A percentile compares a stretch with the other conserved stretches of the same genome.
Conservation (phyloP, 2,113 vertebrate species). For the Equus quagga region DNA sequence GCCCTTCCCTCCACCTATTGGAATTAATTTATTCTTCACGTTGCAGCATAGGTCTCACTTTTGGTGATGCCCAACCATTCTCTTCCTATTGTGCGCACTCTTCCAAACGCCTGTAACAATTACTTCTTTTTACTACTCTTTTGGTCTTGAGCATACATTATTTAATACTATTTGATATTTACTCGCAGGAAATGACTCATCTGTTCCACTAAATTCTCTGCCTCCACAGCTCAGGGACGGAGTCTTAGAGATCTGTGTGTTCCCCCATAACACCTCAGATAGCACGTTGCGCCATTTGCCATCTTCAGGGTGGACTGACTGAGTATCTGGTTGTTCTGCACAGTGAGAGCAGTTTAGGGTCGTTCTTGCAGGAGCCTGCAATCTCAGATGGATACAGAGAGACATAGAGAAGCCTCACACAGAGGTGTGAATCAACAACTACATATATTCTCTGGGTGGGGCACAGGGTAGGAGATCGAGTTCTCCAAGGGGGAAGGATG, state of each 20-base stretch:
- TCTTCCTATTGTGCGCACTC: background rate
- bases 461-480: background rate
- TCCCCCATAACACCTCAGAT: background rate
- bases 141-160: background rate
- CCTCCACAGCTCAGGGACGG: background rate
- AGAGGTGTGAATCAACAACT: background rate
- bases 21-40: background rate
- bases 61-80: background rate
- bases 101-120: background rate
- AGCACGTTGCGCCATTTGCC: background rate
- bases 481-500: background rate
- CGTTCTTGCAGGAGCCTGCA: background rate
- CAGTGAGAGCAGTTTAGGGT: background rate
- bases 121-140: background rate
- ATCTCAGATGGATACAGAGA: background rate
- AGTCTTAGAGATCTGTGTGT: background rate
- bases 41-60: background rate
- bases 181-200: constrained; percentile 63
- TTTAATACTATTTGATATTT: constrained; percentile 7
- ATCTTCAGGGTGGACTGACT: background rate
- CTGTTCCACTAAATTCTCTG: background rate
- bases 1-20: background rate
- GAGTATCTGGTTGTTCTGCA: background rate
- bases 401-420: background rate
- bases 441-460: background rate